These are phyloP conservation scores for Agrotis clavis DNA, from an alignment of 2,888 invertebrate species.

Conservation along the genomic window DNA sequence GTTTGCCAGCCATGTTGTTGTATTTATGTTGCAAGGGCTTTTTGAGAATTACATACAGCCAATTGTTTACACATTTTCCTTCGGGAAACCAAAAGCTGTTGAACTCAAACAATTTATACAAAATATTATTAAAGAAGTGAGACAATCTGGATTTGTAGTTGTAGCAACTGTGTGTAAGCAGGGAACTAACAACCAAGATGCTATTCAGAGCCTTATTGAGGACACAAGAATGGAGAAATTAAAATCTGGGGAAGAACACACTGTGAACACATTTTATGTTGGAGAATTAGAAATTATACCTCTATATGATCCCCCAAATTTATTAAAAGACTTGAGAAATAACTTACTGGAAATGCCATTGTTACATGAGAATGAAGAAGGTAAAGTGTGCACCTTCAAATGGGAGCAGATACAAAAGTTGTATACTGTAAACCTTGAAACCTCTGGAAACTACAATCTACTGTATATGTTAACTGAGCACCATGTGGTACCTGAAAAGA, in stretches of 20 bases:
- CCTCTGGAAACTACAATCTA: neutral
- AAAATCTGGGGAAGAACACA: slow-evolving; percentile 26
- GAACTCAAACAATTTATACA: slow-evolving; percentile 3
- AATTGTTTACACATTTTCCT: slow-evolving; percentile 50
- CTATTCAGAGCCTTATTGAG: slow-evolving; percentile 50
- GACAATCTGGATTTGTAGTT: slow-evolving; percentile 40
- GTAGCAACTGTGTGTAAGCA: slow-evolving; percentile 56
- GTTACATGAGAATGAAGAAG: slow-evolving; percentile 4
- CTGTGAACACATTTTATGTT: slow-evolving; percentile 32
- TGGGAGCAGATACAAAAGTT: slow-evolving; percentile 24
- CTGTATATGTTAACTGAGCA: slow-evolving; percentile 10
- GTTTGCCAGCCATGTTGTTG: slow-evolving; percentile 46
- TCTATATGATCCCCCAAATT: slow-evolving; percentile 50
- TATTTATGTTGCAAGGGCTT: slow-evolving; percentile 49
- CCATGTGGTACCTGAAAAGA: slow-evolving; percentile 16
- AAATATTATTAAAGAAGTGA: neutral
- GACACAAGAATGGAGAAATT: slow-evolving; percentile 42
- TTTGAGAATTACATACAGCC: slow-evolving; percentile 54
- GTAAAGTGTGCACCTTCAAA: slow-evolving; percentile 9
- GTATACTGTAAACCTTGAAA: neutral
- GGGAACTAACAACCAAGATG: slow-evolving; percentile 42
- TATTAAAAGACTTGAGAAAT: slow-evolving; percentile 51
- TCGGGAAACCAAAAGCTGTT: neutral
- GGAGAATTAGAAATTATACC: slow-evolving; percentile 41
- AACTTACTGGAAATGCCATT: slow-evolving; percentile 29